A percentile compares a stretch with the other conserved stretches of the same genome.
Evolutionary conservation across 2,113 vertebrate genomes (phyloP).

Genomic region (Pelmatolapia mariae): DNA sequence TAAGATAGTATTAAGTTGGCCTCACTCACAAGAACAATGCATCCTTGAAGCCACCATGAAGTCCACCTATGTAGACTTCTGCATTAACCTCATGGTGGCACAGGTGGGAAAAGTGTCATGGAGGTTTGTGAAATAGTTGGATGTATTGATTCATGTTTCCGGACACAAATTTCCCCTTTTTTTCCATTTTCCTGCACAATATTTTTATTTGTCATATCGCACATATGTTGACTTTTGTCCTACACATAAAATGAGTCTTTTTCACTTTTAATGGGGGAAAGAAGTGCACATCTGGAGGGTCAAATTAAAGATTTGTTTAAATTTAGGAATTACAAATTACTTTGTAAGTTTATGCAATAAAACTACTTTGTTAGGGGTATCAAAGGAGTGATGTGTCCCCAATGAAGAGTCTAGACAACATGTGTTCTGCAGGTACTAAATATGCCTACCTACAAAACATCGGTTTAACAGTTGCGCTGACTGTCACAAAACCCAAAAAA

Average conservation of each 20-base stretch:
- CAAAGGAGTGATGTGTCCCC: background rate
- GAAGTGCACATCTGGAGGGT: background rate
- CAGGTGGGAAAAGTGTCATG: rapidly evolving
- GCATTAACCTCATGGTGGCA: background rate
- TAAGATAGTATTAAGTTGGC: background rate
- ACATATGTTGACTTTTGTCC: background rate
- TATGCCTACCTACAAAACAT: background rate
- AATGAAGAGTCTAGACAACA: background rate
- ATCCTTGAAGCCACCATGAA: background rate
- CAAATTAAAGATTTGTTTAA: background rate
- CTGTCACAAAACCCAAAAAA: background rate
- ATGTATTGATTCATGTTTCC: background rate
- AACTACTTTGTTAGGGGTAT: background rate
- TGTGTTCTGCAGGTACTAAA: background rate
- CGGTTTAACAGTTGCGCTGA: background rate
- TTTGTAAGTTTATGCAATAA: background rate
- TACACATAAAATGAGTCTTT: background rate
- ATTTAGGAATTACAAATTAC: background rate
- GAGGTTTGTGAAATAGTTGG: background rate
- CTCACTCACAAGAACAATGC: background rate
- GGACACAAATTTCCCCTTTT: background rate
- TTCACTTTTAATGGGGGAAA: background rate
- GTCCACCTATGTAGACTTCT: background rate
- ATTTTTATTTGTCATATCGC: background rate
- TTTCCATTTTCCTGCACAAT: background rate